These are phyloP conservation scores for Eristalis tenax DNA, from an alignment of 2,888 invertebrate genomes.

Conservation along the genomic window DNA sequence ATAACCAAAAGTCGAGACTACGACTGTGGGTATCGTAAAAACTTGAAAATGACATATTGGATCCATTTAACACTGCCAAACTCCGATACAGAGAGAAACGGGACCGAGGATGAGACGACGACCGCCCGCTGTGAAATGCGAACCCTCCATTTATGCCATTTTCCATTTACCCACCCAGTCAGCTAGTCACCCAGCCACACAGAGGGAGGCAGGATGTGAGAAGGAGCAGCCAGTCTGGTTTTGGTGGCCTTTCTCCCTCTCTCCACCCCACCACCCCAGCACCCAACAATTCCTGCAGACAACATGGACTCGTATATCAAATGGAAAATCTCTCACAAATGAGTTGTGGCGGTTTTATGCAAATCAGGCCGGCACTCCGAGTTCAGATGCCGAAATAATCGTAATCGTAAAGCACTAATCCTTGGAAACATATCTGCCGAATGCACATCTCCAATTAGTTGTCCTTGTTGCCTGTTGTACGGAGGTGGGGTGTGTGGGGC, in stretches of 20 bases:
- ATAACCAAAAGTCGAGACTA: conserved; percentile 61
- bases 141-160: conserved; percentile 67
- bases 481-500: neutral
- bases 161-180: conserved; percentile 44
- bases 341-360: conserved; percentile 74
- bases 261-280: neutral
- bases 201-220: conserved; percentile 1
- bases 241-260: conserved; percentile 9
- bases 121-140: conserved; percentile 58
- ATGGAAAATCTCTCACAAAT: conserved; percentile 74
- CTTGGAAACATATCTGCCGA: conserved; percentile 73
- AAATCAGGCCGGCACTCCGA: conserved; percentile 68
- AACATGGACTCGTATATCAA: conserved; percentile 71
- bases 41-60: conserved; percentile 72
- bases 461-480: conserved; percentile 50
- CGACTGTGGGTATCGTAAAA: conserved; percentile 63
- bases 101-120: neutral
- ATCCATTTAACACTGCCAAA: conserved; percentile 72
- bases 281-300: neutral
- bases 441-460: conserved; percentile 72
- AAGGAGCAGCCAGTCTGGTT: conserved; percentile 55
- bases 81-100: conserved; percentile 57
- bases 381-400: conserved; percentile 71
- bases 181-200: neutral
- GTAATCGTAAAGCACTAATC: conserved; percentile 74